Conservation (phyloP, 2,797 vertebrate genomes). For the Denticeps clupeoides region DNA sequence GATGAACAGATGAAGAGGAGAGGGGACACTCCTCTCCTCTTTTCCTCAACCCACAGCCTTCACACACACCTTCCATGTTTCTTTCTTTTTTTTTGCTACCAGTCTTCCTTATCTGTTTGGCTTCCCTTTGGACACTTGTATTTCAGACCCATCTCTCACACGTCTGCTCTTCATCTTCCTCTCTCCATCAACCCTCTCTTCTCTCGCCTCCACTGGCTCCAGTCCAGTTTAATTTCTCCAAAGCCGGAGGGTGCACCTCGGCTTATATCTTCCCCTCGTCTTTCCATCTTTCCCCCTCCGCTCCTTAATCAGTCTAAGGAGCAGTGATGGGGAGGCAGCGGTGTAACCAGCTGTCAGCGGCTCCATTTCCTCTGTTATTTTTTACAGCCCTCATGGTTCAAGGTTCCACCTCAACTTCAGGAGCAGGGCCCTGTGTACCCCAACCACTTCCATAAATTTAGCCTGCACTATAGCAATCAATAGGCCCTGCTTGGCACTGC, state of each 20-base stretch:
- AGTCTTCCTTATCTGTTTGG: no score
- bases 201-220: not conserved
- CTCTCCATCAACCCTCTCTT: no score
- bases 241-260: not conserved
- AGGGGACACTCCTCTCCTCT: not conserved
- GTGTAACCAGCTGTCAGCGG: no score
- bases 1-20: no score
- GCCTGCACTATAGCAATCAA: constrained; percentile 58
- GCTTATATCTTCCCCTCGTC: not conserved
- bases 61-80: no score
- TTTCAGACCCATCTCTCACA: not conserved
- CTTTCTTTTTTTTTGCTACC: no score
- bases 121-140: not conserved
- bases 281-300: not conserved
- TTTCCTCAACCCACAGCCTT: not conserved
- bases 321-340: no score
- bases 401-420: not conserved
- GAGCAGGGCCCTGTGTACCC: no score
- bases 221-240: not conserved
- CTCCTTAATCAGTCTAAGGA: not conserved
- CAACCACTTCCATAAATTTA: no score
- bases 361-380: not conserved
- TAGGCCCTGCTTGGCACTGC: constrained; percentile 70
- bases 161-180: not conserved
- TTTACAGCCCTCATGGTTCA: not conserved